Conservation (phyloP, 2,888 invertebrate species). For the Auanema sp. region DNA sequence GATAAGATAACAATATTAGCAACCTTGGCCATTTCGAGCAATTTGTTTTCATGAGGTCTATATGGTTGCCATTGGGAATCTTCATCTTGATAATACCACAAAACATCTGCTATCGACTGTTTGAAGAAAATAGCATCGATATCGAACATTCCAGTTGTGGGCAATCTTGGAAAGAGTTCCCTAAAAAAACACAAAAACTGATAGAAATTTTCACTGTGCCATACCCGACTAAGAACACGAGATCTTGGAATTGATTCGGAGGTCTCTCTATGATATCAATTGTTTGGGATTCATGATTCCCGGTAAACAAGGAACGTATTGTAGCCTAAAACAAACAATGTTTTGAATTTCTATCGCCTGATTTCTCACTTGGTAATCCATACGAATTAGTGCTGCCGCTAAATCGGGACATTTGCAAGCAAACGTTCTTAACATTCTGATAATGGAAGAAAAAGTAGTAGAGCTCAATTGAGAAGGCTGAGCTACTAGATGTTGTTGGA, state of each 20-base stretch:
- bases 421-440: constrained; percentile 93
- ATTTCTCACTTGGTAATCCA: constrained; percentile 26
- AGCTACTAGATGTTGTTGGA: constrained; percentile 74
- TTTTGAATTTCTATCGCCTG: constrained; percentile 8
- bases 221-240: constrained; percentile 87
- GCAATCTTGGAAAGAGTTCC: constrained; percentile 93
- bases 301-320: constrained; percentile 88
- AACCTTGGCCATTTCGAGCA: constrained; percentile 27
- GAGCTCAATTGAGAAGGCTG: constrained; percentile 93
- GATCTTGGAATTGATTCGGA: constrained; percentile 94
- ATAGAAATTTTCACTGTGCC: background rate
- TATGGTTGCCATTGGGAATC: constrained; percentile 27
- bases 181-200: constrained; percentile 54
- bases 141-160: constrained; percentile 89
- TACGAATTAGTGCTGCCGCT: constrained; percentile 46
- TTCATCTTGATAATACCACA: constrained; percentile 33
- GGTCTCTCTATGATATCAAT: constrained; percentile 75
- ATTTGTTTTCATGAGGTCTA: constrained; percentile 20
- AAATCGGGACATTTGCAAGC: constrained; percentile 70
- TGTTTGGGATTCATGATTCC: constrained; percentile 69
- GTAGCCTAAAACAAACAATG: constrained; percentile 84
- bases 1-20: background rate
- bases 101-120: constrained; percentile 6
- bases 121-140: constrained; percentile 74
- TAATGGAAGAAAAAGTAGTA: constrained; percentile 90